Evolutionary conservation across 2,113 vertebrate species (phyloP).

Genomic region (Tachysurus fulvidraco): DNA sequence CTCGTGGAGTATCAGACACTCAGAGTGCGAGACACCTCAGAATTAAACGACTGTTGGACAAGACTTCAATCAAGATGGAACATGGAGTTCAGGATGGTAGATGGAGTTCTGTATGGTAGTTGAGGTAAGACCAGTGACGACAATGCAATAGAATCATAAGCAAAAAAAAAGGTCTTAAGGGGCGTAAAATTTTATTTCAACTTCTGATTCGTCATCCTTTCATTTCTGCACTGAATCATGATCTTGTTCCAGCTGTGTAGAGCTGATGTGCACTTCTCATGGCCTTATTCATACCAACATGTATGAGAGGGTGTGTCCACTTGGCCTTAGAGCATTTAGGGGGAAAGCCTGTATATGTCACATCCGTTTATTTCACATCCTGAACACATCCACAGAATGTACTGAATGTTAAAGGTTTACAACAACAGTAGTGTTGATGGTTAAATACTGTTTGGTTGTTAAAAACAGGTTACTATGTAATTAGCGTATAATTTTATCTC

Average conservation of each 20-base stretch:
- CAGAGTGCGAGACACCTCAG: background rate
- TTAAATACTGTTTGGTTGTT: background rate
- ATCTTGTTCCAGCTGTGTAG: background rate
- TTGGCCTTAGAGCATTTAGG: background rate
- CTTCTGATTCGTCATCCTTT: background rate
- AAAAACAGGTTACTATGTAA: too few relatives aligned
- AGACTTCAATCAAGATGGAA: background rate
- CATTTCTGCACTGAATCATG: background rate
- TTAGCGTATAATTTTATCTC: background rate
- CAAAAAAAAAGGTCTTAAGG: background rate
- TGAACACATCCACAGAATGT: background rate
- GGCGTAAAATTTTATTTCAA: background rate
- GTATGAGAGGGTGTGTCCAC: constrained; percentile 20
- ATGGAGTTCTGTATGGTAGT: background rate
- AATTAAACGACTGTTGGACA: background rate
- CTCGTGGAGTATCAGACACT: too few relatives aligned
- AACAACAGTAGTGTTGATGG: background rate
- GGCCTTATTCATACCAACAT: background rate
- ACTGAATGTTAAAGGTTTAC: background rate
- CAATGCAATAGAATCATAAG: background rate
- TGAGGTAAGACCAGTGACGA: background rate
- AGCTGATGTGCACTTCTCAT: background rate
- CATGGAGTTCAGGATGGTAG: background rate
- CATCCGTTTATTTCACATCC: background rate
- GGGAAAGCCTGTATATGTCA: background rate